These are phyloP conservation scores for Sebastes nivosus DNA, from an alignment of 2,797 vertebrate genomes.

Conservation along the genomic window DNA sequence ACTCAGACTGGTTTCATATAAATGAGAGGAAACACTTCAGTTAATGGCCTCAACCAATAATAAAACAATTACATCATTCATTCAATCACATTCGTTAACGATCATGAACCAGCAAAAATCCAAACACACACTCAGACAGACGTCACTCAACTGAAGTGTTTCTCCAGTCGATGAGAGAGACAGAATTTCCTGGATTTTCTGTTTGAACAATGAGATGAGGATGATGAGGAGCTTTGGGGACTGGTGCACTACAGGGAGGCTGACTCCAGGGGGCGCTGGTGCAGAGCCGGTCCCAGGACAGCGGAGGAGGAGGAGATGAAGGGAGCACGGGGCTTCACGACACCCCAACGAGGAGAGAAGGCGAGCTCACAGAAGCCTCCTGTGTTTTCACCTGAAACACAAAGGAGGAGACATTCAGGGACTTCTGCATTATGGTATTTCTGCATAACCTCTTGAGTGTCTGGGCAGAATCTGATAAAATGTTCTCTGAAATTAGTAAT, in stretches of 20 bases:
- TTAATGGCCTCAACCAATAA: neutral
- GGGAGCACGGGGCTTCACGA: slow-evolving; percentile 71
- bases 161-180: neutral
- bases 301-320: slow-evolving; percentile 37
- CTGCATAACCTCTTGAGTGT: neutral
- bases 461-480: neutral
- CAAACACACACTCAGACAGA: neutral
- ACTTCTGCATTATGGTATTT: neutral
- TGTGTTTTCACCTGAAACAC: slow-evolving; percentile 80
- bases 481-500: neutral
- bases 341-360: slow-evolving; percentile 69
- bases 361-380: slow-evolving; percentile 58
- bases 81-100: neutral
- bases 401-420: neutral
- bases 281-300: neutral
- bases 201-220: neutral
- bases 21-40: slow-evolving; percentile 16
- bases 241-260: slow-evolving; percentile 51
- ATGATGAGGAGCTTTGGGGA: neutral
- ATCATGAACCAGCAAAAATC: neutral
- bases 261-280: slow-evolving; percentile 48
- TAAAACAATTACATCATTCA: neutral
- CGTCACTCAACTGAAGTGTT: slow-evolving; percentile 5
- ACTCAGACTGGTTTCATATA: slow-evolving; percentile 12
- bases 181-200: slow-evolving; percentile 1